phyloP scores from a whole-genome alignment of 37 sponge, comb jelly and placozoan genomes.

The Spongilla lacustris region DNA sequence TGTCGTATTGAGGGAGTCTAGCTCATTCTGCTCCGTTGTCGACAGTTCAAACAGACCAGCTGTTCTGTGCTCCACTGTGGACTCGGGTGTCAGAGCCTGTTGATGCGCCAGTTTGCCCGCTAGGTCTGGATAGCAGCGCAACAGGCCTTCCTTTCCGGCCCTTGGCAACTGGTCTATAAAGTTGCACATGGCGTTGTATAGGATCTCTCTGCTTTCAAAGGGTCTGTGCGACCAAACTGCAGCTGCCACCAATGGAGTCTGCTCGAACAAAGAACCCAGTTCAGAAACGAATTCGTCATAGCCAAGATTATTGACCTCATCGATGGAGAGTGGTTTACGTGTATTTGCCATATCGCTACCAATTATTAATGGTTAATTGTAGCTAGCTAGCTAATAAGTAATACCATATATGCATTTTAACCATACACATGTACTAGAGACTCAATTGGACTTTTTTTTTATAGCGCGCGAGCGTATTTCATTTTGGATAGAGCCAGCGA shows the following conservation, averaged over 20 bases:
- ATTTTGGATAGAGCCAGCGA: too few species aligned
- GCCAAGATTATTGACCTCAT: slow-evolving; percentile 12
- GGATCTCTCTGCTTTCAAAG: neutral
- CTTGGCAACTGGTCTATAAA: neutral
- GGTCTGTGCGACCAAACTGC: slow-evolving; percentile 10
- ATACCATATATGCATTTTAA: too few species aligned
- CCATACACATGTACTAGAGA: too few species aligned
- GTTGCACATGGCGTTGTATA: neutral
- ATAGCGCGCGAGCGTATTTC: too few species aligned
- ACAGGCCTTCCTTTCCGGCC: slow-evolving; percentile 12
- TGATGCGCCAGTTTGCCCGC: slow-evolving; percentile 4
- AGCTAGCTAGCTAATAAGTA: too few species aligned
- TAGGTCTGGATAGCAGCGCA: slow-evolving; percentile 36
- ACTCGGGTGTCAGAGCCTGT: slow-evolving; percentile 6
- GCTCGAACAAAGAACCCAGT: slow-evolving; percentile 40
- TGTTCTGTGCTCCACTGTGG: slow-evolving; percentile 10
- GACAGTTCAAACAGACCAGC: slow-evolving; percentile 25
- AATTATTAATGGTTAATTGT: too few species aligned
- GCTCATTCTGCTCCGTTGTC: neutral
- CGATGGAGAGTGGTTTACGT: slow-evolving; percentile 8
- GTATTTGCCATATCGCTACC: too few species aligned
- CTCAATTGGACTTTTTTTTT: too few species aligned
- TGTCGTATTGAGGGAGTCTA: slow-evolving; percentile 3
- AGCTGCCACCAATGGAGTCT: slow-evolving; percentile 14
- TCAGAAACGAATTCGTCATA: neutral